Base-by-base conservation (phyloP, 2,797 vertebrate genomes). In the Clarias platycephalus region DNA sequence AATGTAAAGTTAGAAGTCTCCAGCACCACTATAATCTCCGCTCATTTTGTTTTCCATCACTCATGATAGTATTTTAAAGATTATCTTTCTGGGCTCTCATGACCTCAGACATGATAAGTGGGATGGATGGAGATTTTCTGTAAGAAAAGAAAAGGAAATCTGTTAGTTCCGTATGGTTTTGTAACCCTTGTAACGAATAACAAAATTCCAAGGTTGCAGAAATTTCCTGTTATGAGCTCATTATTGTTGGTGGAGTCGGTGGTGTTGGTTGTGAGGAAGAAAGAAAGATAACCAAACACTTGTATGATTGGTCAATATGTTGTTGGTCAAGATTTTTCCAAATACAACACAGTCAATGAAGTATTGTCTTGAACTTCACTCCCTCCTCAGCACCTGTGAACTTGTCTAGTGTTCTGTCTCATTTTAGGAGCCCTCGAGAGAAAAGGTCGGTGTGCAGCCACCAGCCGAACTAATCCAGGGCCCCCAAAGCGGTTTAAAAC, bases 401-500 rank as follows among this genome's bases (percentile, higher is more conserved):
- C 89, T 91, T 93, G 89, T 93, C 93, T 91, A 94, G 91, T 89
- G 89, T 89, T 92, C 94, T 92, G 92, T 96, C 95, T 96, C 89
- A 91, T 94, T 92, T 92, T 92, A 89, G 89, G 90, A 91, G 91
- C 91, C 92, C 90, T 90, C 88, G 92, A 91, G 92, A 91, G 90
- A 93, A 93, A 92, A 94, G 90, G 94, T 93, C 81, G 94, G 92
- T 95, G 92, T 95, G 90, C 90, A 93, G 89, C 90, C 91, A 90
- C 91, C 93, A 93, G 89, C 92, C 88, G 86, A 87, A 86, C 93
- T 98, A 97, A 99, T 98, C 97, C 97, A 94, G 89, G 91, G 93
- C 93, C 95, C 95, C 96, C 94, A 95, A 97, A 94, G 95, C 95
- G 96, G 96, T 96, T 98, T 98, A 98, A 95, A 94, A 95, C 94